Conservation (phyloP, 1,140 invertebrate species). For the Leptopilina clavipes region DNA sequence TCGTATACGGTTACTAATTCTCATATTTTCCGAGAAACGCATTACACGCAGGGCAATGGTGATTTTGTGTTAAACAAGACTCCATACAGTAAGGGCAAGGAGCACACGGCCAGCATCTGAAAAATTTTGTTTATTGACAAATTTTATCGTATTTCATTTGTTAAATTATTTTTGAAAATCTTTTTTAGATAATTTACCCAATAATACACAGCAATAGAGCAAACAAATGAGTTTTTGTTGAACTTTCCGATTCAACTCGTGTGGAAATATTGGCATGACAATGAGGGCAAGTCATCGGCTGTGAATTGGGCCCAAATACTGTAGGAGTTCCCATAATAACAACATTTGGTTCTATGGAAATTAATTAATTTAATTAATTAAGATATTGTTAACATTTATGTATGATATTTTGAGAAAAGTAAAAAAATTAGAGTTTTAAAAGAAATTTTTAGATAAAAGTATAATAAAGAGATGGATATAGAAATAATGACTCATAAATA, state of each 20-base stretch:
- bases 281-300: constrained; percentile 74
- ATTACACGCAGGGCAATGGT: constrained; percentile 81
- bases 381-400: neutral
- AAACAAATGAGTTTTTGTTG: constrained; percentile 78
- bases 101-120: constrained; percentile 53
- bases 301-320: constrained; percentile 71
- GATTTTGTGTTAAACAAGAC: constrained; percentile 78
- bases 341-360: constrained; percentile 48
- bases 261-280: constrained; percentile 75
- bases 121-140: too few relatives aligned
- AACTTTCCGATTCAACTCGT: constrained; percentile 72
- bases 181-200: constrained; percentile 66
- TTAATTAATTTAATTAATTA: too few relatives aligned
- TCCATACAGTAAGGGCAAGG: constrained; percentile 66
- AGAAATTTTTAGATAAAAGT: neutral
- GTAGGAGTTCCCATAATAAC: constrained; percentile 44
- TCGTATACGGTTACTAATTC: constrained; percentile 55
- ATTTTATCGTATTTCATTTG: constrained; percentile 10
- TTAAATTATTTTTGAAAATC: neutral
- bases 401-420: too few relatives aligned
- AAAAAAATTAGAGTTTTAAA: too few relatives aligned
- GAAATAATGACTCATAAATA: constrained; percentile 28
- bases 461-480: constrained; percentile 12
- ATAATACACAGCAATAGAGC: constrained; percentile 77
- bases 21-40: constrained; percentile 78